Conservation (phyloP, 2,888 invertebrate genomes). For the Nematopogon swammerdamellus region DNA sequence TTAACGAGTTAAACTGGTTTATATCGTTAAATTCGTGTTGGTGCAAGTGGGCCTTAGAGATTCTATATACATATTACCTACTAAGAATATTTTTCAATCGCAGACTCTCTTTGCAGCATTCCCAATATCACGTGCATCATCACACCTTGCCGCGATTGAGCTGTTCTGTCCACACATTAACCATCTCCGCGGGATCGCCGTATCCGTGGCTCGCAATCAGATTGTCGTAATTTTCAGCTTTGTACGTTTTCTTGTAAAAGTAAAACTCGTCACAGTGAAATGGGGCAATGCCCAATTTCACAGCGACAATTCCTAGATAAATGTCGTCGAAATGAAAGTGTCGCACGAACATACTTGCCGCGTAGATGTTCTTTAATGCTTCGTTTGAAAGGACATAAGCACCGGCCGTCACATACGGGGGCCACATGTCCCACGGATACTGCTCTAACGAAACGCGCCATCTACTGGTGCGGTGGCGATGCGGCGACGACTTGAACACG, state of each 20-base stretch:
- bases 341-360: slow-evolving; percentile 74
- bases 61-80: too few relatives aligned
- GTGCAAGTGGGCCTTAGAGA: too few relatives aligned
- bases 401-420: slow-evolving; percentile 88
- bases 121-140: too few relatives aligned
- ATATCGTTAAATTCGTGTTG: too few relatives aligned
- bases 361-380: slow-evolving; percentile 71
- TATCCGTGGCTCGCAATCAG: slow-evolving; percentile 86
- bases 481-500: slow-evolving; percentile 73
- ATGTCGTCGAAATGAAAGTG: slow-evolving; percentile 91
- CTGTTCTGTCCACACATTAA: slow-evolving; percentile 68
- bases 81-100: too few relatives aligned
- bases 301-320: slow-evolving; percentile 80
- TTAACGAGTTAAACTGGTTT: too few relatives aligned
- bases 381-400: slow-evolving; percentile 76
- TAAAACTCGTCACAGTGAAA: slow-evolving; percentile 76
- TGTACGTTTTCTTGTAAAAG: slow-evolving; percentile 72
- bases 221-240: slow-evolving; percentile 58
- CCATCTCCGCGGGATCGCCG: slow-evolving; percentile 63
- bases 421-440: slow-evolving; percentile 86
- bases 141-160: not conserved
- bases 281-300: slow-evolving; percentile 72
- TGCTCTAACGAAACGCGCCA: slow-evolving; percentile 84
- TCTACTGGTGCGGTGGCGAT: slow-evolving; percentile 75
- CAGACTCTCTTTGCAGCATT: too few relatives aligned